Evolutionary conservation across 2,797 vertebrate species (phyloP), one percentile per base, ranked within the genome.

Genomic region (Diglossa cyanea): DNA sequence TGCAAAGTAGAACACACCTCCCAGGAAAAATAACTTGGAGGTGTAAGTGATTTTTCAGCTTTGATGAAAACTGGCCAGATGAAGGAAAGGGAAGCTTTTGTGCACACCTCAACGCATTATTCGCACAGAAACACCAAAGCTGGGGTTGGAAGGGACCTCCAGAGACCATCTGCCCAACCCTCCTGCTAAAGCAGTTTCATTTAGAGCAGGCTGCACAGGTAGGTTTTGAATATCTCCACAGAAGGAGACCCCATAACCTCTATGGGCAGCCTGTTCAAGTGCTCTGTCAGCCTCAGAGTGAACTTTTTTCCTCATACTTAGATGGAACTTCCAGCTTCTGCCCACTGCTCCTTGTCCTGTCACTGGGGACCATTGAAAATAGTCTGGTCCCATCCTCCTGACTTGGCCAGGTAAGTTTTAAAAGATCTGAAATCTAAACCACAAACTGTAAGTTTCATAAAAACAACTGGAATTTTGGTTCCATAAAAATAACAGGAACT

Each of bases 61-160:
- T 60, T 54, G 17, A 76, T 74, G 48, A 71, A 71, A 91, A 74
- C 45, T n/a, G 23, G 12, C 8, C 57, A 81, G 37, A 47, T 12
- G 13, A 86, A 76, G 11, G 40, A 78, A 70, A 85, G 9, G 40
- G 75, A 83, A 86, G 44, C 23, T 54, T 63, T 53, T 2, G 13
- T 31, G 33, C 37, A 57, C 30, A 84, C 19, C 54, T 78, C 53
- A 67, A 19, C 0, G 0, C 1, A 1, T 28, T 74, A 50, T 26
- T 77, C 80, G 60, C 28, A 61, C 9, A 73, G 30, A 60, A 72
- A 30, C 35, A 48, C n/a, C 57, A 45, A 61, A 79, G 74, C 42
- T 50, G 54, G 42, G 10, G 14, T 5, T 37, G 54, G 42, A 85
- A 90, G 35, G 19, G 23, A 66, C 26, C 19, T 42, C 31, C n/a